Evolutionary conservation across 2,888 invertebrate species (phyloP), one percentile per base, ranked within the genome.

Genomic region (Epinotia bilunana): DNA sequence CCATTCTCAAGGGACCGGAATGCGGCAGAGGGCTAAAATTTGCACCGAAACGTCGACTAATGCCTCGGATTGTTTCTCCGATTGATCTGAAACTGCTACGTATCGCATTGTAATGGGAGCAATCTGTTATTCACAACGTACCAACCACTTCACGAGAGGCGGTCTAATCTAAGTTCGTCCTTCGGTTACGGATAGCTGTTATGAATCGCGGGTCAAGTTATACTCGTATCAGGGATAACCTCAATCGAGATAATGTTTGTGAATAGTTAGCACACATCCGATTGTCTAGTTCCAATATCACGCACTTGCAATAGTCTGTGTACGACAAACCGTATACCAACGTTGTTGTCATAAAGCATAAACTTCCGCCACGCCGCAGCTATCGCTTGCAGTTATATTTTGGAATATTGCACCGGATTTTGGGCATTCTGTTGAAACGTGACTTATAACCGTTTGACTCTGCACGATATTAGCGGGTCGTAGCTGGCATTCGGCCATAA

Each of bases 401-500:
- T 83, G 80, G 83, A 83, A 82, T 84, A 86, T 83, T 83, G 83
- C 81, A 77, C 79, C 77, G 83, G 84, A 86, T 86, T 89, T 84
- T 86, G 86, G 85, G 83, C 84, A 88, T 90, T 90, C 88, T 87
- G 83, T 87, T 81, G 81, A 85, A 86, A 89, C 87, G 88, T 90
- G 89, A 90, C 88, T 88, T 89, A 90, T 86, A 83, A 80, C 83
- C 83, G 82, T 86, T 87, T 81, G 83, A 86, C 82, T 86, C 82
- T 82, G 83, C 81, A 80, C 81, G 85, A 86, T 89, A 88, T 88
- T 90, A 88, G 85, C 86, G 85, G 84, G 87, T 84, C 87, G 85
- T 82, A 82, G 85, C 83, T 91, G 92, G 92, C 91, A 84, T 80
- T 76, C 78, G 81, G 91, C 92, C 92, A 92, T 90, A 90, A 90